Base-by-base conservation (phyloP, 2,888 invertebrate species). In the Leucoptera coffeella region DNA sequence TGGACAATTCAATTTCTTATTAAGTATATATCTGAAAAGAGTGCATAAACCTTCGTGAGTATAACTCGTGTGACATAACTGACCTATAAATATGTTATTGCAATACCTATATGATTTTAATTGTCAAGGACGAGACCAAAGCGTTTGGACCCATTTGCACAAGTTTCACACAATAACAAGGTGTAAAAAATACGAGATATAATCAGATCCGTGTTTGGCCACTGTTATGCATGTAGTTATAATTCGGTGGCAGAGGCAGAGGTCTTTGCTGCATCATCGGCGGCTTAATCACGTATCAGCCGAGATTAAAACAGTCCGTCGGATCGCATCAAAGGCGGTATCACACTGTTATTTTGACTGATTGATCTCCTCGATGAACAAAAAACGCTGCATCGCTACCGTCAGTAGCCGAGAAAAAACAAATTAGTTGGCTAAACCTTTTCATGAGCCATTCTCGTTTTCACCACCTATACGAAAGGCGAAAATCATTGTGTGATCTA, bases 301-400 rank as follows among this genome's bases (percentile, higher is more conserved):
- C 55, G 54, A 67, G 65, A 65, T 69, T 69, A 64, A 65, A 65
- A 62, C 67, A 62, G 62, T 55, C 53, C 61, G 50, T 46, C 61
- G 65, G 61, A 59, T 50, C 54, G 50, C 62, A 58, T 69, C 69
- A 69, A 69, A 69, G 67, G 67, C 65, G 64, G 67, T 67, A 67
- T 64, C 69, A 65, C 58, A 69, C 69, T 65, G 67, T 67, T 69
- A 67, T 67, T 67, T 67, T 69, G 69, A 69, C 69, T 67, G 69
- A 69, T 69, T 65, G 69, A 69, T 69, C 69, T 62, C 54, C 44
- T 41, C 36, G 53, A 53, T 50, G 53, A 62, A 26, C 28, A 65
- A 67, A 61, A 40, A 69, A 67, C 55, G 53, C 54, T 56, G 58
- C 61, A 55, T 48, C 58, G 65, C 65, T 65, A 67, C 67, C 56